Evolutionary conservation across 2,113 vertebrate species (phyloP).

Genomic region (Odobenus rosmarus): DNA sequence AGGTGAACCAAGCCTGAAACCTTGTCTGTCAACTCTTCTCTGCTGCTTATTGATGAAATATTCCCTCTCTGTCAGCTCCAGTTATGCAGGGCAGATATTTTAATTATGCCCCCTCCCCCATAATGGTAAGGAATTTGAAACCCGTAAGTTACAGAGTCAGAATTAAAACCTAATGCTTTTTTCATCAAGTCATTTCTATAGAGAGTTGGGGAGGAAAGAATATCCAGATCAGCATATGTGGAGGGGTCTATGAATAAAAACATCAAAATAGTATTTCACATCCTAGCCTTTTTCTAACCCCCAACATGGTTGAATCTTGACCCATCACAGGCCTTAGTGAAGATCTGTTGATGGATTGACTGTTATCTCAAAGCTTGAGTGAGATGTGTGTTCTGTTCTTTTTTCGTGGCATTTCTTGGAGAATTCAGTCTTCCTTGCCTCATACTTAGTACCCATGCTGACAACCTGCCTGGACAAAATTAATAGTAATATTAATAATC

Average conservation of each 20-base stretch:
- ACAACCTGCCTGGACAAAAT: constrained; percentile 15
- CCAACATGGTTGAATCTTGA: neutral
- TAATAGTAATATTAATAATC: constrained; percentile 45
- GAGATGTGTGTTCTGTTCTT: neutral
- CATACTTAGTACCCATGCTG: neutral
- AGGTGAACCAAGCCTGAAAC: neutral
- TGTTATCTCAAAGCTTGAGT: neutral
- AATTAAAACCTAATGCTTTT: neutral
- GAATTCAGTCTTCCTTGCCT: neutral
- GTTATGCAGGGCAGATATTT: neutral
- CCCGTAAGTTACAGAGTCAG: neutral
- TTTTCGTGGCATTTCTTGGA: neutral
- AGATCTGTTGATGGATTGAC: neutral
- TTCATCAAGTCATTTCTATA: neutral
- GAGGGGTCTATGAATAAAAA: neutral
- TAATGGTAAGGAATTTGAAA: neutral
- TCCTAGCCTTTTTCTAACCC: neutral
- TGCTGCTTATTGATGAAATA: neutral
- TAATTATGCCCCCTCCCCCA: neutral
- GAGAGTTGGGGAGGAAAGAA: neutral
- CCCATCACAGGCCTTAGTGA: neutral
- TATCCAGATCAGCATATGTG: neutral
- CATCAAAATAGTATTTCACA: neutral
- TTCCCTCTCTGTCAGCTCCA: neutral
- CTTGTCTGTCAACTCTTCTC: neutral